Evolutionary conservation across 2,888 invertebrate species (phyloP).

Genomic region (Dimorphilus gyrociliatus): DNA sequence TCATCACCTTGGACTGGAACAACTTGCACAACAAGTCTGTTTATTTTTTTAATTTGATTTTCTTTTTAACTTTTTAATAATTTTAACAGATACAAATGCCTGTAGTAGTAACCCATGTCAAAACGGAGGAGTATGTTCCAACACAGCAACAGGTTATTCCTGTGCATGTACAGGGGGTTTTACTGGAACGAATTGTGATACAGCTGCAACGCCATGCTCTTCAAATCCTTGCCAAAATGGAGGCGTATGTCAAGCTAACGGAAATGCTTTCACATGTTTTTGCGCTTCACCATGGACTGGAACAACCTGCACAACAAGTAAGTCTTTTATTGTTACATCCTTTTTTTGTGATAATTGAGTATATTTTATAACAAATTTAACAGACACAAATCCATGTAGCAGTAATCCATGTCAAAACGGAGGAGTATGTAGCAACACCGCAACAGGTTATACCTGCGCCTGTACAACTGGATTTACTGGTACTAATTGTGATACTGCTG

Average conservation of each 20-base stretch:
- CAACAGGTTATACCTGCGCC: slow-evolving; percentile 10
- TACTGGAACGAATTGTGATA: slow-evolving; percentile 5
- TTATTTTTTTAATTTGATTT: too few species aligned
- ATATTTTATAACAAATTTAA: too few species aligned
- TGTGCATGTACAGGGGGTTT: slow-evolving; percentile 3
- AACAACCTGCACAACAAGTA: too few species aligned
- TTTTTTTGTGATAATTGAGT: too few species aligned
- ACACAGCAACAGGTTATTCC: slow-evolving; percentile 3
- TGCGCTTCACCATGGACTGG: too few species aligned
- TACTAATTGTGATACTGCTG: slow-evolving; percentile 13
- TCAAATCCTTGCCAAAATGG: slow-evolving; percentile 13
- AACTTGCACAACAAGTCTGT: too few species aligned
- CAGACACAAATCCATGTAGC: too few species aligned
- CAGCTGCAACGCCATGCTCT: slow-evolving; percentile 5
- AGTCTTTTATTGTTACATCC: too few species aligned
- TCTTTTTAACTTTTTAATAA: too few species aligned
- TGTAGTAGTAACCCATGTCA: slow-evolving; percentile 16
- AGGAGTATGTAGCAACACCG: background rate
- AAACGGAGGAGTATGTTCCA: slow-evolving; percentile 17
- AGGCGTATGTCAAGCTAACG: slow-evolving; percentile 11
- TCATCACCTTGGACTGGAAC: too few species aligned
- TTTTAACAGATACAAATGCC: too few species aligned
- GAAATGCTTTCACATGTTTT: too few species aligned
- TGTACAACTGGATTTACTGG: slow-evolving; percentile 20
- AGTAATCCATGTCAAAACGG: slow-evolving; percentile 6